Evolutionary conservation across 2,797 vertebrate species (phyloP).

Genomic region (Epinephelus malabaricus): DNA sequence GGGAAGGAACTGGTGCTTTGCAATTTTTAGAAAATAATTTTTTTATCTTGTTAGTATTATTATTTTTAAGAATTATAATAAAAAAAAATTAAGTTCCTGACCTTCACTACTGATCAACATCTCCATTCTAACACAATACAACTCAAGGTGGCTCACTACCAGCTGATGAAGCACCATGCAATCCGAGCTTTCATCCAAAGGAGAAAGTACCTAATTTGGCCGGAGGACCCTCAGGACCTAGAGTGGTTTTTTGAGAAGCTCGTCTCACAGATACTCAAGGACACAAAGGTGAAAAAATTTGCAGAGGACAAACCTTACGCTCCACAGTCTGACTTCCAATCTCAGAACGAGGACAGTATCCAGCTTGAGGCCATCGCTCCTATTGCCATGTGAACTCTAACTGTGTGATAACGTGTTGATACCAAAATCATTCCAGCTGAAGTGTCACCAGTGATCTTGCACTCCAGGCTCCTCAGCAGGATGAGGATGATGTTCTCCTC

Average conservation of each 20-base stretch:
- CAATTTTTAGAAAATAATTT: background rate
- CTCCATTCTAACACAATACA: background rate
- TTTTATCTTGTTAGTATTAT: no score
- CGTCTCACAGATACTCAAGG: slow-evolving; percentile 82
- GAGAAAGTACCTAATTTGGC: slow-evolving; percentile 88
- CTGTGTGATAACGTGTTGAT: background rate
- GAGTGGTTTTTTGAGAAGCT: slow-evolving; percentile 91
- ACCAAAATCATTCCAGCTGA: background rate
- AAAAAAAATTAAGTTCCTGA: background rate
- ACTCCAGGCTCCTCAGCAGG: background rate
- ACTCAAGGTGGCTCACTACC: slow-evolving; percentile 74
- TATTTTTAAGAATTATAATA: no score
- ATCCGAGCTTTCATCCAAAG: slow-evolving; percentile 87
- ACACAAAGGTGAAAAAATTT: slow-evolving; percentile 71
- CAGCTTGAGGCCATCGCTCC: slow-evolving; percentile 39
- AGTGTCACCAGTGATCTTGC: background rate
- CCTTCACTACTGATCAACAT: background rate
- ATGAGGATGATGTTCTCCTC: background rate
- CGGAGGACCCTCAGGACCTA: slow-evolving; percentile 92
- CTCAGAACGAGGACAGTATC: background rate
- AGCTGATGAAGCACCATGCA: slow-evolving; percentile 86
- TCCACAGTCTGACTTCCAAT: background rate
- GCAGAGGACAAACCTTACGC: slow-evolving; percentile 8
- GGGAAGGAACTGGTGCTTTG: background rate
- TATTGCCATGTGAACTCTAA: slow-evolving; percentile 10